Percentiles rank a stretch among this genome's conserved stretches.
Conservation (phyloP, 1,140 invertebrate genomes). For the Drosophila erecta region DNA sequence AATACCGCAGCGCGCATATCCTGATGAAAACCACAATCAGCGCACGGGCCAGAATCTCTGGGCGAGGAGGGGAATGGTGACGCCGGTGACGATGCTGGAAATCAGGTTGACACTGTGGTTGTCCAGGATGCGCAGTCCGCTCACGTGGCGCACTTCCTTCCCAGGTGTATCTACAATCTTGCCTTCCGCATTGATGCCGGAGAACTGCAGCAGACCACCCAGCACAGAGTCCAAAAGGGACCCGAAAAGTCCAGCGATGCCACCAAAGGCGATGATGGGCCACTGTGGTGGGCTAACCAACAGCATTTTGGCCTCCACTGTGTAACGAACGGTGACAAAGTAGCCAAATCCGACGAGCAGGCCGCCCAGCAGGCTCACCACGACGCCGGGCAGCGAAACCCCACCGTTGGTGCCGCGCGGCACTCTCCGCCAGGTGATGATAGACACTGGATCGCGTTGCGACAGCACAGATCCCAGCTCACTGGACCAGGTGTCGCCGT, state of each 20-base stretch:
- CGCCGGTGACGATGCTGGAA: conserved; percentile 90
- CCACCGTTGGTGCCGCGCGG: conserved; percentile 95
- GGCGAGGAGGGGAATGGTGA: conserved; percentile 90
- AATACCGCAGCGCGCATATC: neutral
- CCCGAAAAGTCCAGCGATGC: conserved; percentile 90
- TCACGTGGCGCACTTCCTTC: conserved; percentile 90
- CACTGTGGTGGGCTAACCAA: conserved; percentile 90
- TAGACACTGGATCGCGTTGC: conserved; percentile 89
- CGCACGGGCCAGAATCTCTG: conserved; percentile 87
- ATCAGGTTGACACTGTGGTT: conserved; percentile 96
- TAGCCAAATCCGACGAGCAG: conserved; percentile 90
- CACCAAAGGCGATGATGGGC: conserved; percentile 91
- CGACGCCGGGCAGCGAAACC: conserved; percentile 89
- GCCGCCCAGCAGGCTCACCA: conserved; percentile 91
- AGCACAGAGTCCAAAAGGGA: conserved; percentile 93
- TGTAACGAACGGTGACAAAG: conserved; percentile 89
- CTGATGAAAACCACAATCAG: conserved; percentile 20
- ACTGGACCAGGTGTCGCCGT: conserved; percentile 96
- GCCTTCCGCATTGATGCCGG: conserved; percentile 90
- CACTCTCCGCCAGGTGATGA: conserved; percentile 91
- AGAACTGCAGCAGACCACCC: conserved; percentile 94
- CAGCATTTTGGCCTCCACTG: conserved; percentile 87
- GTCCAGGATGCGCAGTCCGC: conserved; percentile 92
- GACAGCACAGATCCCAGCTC: conserved; percentile 93
- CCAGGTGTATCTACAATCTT: conserved; percentile 91